These are phyloP conservation scores for Barnardius zonarius DNA, from an alignment of 2,113 vertebrate genomes.

Conservation along the genomic window DNA sequence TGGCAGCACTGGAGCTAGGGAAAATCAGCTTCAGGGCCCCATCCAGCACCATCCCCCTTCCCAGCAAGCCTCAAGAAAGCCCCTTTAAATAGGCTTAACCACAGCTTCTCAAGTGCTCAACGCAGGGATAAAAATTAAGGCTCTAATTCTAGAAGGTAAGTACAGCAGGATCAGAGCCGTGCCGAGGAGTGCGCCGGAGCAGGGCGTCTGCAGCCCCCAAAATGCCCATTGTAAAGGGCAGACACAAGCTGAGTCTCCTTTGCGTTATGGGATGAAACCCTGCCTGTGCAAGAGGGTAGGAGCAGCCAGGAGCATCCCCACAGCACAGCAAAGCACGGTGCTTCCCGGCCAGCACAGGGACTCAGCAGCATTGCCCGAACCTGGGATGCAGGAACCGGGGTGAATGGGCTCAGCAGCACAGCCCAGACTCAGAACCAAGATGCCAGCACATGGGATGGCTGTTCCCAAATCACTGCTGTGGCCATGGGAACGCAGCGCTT, in stretches of 20 bases:
- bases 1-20: rapidly evolving
- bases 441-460: rapidly evolving
- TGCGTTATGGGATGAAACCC: rapidly evolving
- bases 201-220: neutral
- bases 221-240: neutral
- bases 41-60: neutral
- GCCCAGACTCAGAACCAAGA: neutral
- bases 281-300: neutral
- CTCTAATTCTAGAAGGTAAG: constrained; percentile 71
- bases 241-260: neutral
- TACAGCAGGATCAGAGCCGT: constrained; percentile 38
- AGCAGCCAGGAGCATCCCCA: neutral
- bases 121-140: constrained; percentile 56
- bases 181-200: rapidly evolving
- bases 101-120: constrained; percentile 66
- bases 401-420: rapidly evolving
- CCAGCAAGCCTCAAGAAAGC: constrained; percentile 27
- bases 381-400: neutral
- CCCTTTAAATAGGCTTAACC: constrained; percentile 55
- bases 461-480: rapidly evolving
- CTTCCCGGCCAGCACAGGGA: rapidly evolving
- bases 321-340: rapidly evolving
- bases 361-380: rapidly evolving
- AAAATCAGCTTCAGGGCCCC: constrained; percentile 34
- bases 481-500: rapidly evolving